phyloP scores from a whole-genome alignment of 2,797 vertebrate genomes.

The Gorsachius magnificus region DNA sequence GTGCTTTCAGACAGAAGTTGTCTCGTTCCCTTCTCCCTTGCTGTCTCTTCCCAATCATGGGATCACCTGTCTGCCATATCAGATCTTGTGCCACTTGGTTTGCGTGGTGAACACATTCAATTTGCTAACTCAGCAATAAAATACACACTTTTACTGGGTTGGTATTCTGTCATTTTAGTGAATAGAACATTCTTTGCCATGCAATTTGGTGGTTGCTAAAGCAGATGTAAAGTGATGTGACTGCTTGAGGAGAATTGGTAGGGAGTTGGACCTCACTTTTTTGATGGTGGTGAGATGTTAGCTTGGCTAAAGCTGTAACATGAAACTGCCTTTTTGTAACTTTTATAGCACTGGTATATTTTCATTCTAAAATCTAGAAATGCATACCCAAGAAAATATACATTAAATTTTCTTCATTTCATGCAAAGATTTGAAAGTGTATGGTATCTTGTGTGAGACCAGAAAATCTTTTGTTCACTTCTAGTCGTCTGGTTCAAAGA shows the following conservation, averaged over 20 bases:
- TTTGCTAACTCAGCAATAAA: not conserved
- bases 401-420: not conserved
- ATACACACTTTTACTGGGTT: not conserved
- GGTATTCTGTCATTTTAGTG: not conserved
- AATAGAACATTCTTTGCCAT: not conserved
- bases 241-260: not conserved
- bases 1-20: not conserved
- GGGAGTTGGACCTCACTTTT: not conserved
- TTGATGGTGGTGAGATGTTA: not conserved
- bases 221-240: not conserved
- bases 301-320: not conserved
- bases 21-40: not conserved
- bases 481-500: not conserved
- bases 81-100: not conserved
- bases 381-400: not conserved
- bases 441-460: not conserved
- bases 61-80: not conserved
- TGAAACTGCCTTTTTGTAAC: not conserved
- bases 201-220: not conserved
- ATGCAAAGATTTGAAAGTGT: not conserved
- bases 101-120: accelerated
- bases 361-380: not conserved
- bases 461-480: not conserved
- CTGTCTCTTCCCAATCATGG: not conserved
- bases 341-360: not conserved